These are phyloP conservation scores for Pseudopipra pipra DNA, from an alignment of 2,113 vertebrate species.

Conservation along the genomic window DNA sequence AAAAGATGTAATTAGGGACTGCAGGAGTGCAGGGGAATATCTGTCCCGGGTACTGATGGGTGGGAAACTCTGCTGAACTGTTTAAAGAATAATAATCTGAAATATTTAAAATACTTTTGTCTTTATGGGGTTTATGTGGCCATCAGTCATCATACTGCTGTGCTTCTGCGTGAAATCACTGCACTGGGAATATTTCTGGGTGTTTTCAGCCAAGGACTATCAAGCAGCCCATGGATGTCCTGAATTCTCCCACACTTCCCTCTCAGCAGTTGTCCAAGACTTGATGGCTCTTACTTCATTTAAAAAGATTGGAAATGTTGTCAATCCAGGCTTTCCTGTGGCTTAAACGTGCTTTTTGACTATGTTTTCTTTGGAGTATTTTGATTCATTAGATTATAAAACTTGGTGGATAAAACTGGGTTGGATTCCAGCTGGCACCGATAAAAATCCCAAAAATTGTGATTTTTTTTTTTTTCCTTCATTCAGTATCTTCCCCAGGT, in stretches of 20 bases:
- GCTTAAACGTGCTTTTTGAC: not conserved
- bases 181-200: not conserved
- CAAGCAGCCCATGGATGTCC: not conserved
- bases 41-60: not conserved
- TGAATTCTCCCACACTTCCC: not conserved
- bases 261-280: not conserved
- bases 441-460: rapidly evolving
- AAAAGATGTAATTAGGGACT: not conserved
- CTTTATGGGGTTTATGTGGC: not conserved
- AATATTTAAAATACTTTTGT: not conserved
- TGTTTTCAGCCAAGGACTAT: not conserved
- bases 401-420: not conserved
- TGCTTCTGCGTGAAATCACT: not conserved
- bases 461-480: not conserved
- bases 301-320: not conserved
- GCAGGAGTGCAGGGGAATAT: not conserved
- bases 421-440: not conserved
- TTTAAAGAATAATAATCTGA: not conserved
- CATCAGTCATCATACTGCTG: not conserved
- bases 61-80: not conserved
- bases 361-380: not conserved
- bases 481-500: not conserved
- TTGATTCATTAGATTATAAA: not conserved
- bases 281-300: not conserved
- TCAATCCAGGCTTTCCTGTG: not conserved